phyloP scores from a whole-genome alignment of 2,113 vertebrate species.

The Strix aluco region DNA sequence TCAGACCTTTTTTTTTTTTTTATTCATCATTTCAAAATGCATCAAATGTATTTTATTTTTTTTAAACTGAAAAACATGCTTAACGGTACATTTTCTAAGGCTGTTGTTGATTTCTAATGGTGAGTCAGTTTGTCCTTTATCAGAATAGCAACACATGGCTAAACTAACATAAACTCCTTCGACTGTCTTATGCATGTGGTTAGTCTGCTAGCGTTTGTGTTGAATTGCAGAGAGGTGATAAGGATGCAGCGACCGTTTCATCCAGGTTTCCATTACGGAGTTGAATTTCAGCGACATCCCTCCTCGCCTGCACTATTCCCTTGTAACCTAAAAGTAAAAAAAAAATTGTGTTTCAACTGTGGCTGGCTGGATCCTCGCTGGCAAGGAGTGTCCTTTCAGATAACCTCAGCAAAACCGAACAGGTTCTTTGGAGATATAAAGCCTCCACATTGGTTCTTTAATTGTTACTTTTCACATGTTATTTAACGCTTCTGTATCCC shows the following conservation, averaged over 20 bases:
- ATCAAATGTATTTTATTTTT: not conserved
- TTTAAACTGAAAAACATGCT: not conserved
- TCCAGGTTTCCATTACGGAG: constrained; percentile 43
- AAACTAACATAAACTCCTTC: constrained; percentile 21
- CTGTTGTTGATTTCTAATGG: constrained; percentile 7
- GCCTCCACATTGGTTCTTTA: not conserved
- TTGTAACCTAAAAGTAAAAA: not conserved
- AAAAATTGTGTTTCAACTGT: not conserved
- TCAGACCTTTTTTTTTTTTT: not conserved
- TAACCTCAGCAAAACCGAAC: not conserved
- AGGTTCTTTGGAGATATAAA: not conserved
- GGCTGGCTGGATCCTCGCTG: not conserved
- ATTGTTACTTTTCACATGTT: not conserved
- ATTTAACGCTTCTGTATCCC: not conserved
- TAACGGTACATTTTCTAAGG: constrained; percentile 21
- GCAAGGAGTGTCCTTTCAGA: not conserved
- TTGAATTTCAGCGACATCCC: constrained; percentile 12
- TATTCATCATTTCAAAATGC: not conserved
- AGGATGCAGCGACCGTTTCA: constrained; percentile 46
- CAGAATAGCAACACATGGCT: constrained; percentile 58
- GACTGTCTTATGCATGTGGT: not conserved
- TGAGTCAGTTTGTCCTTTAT: constrained; percentile 42
- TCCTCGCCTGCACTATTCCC: not conserved
- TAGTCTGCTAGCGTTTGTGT: not conserved
- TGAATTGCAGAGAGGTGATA: constrained; percentile 52